phyloP scores from a whole-genome alignment of 2,888 invertebrate genomes.

The Limnephilus marmoratus region DNA sequence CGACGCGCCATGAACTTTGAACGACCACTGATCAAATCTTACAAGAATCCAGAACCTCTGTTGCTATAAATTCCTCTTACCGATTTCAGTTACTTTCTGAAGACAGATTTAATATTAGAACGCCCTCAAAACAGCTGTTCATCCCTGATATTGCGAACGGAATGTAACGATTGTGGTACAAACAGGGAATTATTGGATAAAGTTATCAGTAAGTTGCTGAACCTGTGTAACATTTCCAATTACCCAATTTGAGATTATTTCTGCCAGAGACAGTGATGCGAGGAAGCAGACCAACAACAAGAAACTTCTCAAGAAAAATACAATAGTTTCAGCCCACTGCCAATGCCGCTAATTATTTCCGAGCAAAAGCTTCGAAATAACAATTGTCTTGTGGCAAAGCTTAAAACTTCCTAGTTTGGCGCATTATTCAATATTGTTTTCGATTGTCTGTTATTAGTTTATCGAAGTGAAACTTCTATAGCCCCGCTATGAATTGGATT shows the following conservation, averaged over 20 bases:
- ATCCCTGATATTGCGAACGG: neutral
- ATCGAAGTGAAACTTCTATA: too few species aligned
- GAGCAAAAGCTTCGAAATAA: neutral
- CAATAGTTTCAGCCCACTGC: neutral
- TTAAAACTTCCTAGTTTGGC: neutral
- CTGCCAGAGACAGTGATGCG: neutral
- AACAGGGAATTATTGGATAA: constrained; percentile 4
- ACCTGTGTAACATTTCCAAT: neutral
- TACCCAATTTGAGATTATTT: constrained; percentile 11
- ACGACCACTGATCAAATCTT: too few species aligned
- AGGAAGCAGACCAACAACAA: neutral
- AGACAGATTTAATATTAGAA: neutral
- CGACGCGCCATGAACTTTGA: too few species aligned
- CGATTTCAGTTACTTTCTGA: neutral
- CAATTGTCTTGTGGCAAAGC: neutral
- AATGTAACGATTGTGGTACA: neutral
- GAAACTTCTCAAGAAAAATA: neutral
- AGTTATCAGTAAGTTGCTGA: constrained; percentile 2
- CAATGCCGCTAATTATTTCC: neutral
- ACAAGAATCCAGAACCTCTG: too few species aligned
- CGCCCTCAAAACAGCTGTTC: neutral
- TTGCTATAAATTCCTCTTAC: too few species aligned
- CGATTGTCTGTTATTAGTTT: neutral
- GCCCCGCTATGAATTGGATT: too few species aligned
- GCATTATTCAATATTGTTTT: neutral